A percentile compares a stretch with the other conserved stretches of the same genome.
Evolutionary conservation across 2,888 invertebrate genomes (phyloP).

Genomic region (Caenorhabditis auriculariae): DNA sequence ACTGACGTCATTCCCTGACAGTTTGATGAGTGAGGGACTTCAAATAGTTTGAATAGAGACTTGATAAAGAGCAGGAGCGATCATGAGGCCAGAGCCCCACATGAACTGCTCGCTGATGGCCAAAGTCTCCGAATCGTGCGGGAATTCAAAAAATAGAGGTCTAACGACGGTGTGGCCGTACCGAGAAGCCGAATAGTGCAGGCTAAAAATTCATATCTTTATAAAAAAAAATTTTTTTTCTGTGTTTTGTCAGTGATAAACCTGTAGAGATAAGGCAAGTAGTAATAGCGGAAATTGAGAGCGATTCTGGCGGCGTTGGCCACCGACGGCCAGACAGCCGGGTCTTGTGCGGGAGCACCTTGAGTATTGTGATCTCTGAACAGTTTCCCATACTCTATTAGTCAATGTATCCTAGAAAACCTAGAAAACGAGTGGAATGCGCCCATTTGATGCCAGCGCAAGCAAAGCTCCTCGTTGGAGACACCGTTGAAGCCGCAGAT

Average conservation of each 20-base stretch:
- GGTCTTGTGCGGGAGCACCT: constrained; percentile 38
- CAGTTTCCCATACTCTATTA: neutral
- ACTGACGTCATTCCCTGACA: constrained; percentile 38
- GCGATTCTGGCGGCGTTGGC: constrained; percentile 45
- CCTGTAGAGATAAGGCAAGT: constrained; percentile 50
- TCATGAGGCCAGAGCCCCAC: constrained; percentile 54
- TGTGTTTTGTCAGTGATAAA: constrained; percentile 1
- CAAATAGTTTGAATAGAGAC: constrained; percentile 4
- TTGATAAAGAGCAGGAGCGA: constrained; percentile 47
- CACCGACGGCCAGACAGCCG: constrained; percentile 48
- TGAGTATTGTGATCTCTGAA: constrained; percentile 40
- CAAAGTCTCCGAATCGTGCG: constrained; percentile 38
- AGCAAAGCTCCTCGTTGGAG: constrained; percentile 68
- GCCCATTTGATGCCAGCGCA: constrained; percentile 70
- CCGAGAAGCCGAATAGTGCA: constrained; percentile 47
- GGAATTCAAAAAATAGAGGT: constrained; percentile 57
- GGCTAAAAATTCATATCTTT: constrained; percentile 19
- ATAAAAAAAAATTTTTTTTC: neutral
- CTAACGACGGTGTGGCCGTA: constrained; percentile 52
- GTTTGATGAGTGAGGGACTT: neutral
- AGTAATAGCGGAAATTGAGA: constrained; percentile 41
- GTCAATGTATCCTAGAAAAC: too few species aligned
- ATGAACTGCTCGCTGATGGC: constrained; percentile 48
- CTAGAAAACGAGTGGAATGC: constrained; percentile 56
- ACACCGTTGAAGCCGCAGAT: constrained; percentile 67